Conservation (phyloP, 2,888 invertebrate genomes). For the Axea sp. region DNA sequence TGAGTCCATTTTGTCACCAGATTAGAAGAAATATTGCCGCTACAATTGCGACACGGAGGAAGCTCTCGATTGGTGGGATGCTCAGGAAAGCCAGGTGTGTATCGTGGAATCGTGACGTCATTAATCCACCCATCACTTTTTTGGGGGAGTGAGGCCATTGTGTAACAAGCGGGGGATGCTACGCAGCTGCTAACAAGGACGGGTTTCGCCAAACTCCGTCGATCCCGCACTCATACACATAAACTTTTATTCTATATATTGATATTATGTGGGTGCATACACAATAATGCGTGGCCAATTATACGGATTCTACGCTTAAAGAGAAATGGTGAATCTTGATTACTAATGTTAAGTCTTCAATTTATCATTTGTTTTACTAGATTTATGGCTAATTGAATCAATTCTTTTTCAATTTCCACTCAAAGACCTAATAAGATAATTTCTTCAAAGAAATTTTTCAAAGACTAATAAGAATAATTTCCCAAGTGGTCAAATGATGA, state of each 20-base stretch:
- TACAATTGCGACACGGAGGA: conserved; percentile 47
- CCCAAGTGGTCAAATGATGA: too few relatives aligned
- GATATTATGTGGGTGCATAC: conserved; percentile 42
- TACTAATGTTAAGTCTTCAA: conserved; percentile 23
- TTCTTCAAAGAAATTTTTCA: too few relatives aligned
- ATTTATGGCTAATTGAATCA: too few relatives aligned
- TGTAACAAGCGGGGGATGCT: conserved; percentile 77
- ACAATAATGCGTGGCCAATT: conserved; percentile 44
- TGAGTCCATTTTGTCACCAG: conserved; percentile 61
- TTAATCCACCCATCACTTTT: conserved; percentile 77
- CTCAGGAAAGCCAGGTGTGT: conserved; percentile 75
- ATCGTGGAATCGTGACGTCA: conserved; percentile 75
- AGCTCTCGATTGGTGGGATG: conserved; percentile 71
- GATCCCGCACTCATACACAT: conserved; percentile 16
- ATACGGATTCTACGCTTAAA: conserved; percentile 47
- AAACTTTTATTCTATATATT: conserved; percentile 23
- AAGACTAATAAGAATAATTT: too few relatives aligned
- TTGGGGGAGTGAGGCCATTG: conserved; percentile 72
- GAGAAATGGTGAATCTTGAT: conserved; percentile 53
- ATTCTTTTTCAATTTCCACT: too few relatives aligned
- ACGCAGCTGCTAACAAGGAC: conserved; percentile 76
- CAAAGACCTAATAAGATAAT: too few relatives aligned
- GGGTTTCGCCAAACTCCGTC: conserved; percentile 50
- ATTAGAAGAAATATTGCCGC: conserved; percentile 41
- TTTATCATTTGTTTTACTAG: conserved; percentile 17